Evolutionary conservation across 2,888 invertebrate genomes (phyloP), one percentile per base, ranked within the genome.

Genomic region (Euplexia lucipara): DNA sequence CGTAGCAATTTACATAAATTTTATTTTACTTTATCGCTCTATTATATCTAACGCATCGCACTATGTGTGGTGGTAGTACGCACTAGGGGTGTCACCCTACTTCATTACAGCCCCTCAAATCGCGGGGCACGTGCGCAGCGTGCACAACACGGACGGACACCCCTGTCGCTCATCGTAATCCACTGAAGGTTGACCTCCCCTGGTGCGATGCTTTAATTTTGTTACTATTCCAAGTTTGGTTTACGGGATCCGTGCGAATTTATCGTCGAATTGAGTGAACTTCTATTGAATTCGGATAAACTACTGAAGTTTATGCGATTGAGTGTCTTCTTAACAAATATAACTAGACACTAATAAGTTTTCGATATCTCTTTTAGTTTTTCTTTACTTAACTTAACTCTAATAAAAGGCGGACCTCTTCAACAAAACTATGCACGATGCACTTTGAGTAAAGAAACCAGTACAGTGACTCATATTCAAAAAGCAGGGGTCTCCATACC

Each of bases 61-160:
- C 45, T 63, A 63, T 81, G 45, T 82, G 72, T 72, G 49, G 42
- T 53, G 26, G 54, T 32, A 59, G 65, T 58, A 64, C 44, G 22
- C 56, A 62, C 75, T 85, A 90, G 90, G 92, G 92, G 91, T 82
- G 89, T 84, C 79, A 88, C 92, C 94, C 93, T 89, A 89, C 92
- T 93, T 95, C 92, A 94, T 93, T 93, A 92, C 88, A 82, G 81
- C 86, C 92, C 92, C 89, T 87, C 86, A 87, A 88, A 90, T 90
- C 88, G 90, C 87, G 85, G 79, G 88, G 91, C 92, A 92, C 94
- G 94, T 93, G 94, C 86, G 90, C 86, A 84, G 92, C 90, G 89
- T 91, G 90, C 91, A 79, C 82, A 88, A 88, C 86, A 82, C 87
- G 89, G 87, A 85, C 84, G 90, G 90, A 86, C 91, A 90, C 93